These are phyloP conservation scores for Phrynocephalus forsythii DNA, from an alignment of 2,797 vertebrate genomes.

Conservation along the genomic window DNA sequence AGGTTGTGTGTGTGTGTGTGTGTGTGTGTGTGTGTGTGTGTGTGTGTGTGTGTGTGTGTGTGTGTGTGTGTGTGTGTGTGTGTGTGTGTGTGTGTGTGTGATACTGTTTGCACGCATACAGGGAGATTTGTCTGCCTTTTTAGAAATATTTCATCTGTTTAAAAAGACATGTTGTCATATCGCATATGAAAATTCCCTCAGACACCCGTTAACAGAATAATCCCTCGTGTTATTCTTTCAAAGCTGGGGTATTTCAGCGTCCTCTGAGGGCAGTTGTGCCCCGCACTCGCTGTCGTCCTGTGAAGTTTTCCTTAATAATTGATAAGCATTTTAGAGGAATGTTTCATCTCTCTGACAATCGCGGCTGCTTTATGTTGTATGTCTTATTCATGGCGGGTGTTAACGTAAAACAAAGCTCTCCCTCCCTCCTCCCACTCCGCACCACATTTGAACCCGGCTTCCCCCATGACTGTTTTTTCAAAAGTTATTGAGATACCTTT, in stretches of 20 bases:
- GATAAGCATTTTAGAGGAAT: constrained; percentile 25
- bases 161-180: neutral
- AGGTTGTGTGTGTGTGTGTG: neutral
- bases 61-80: neutral
- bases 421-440: neutral
- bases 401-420: neutral
- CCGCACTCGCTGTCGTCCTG: neutral
- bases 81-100: neutral
- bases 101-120: neutral
- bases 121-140: neutral
- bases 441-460: neutral
- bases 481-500: neutral
- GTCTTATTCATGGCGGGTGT: constrained; percentile 30
- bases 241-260: neutral
- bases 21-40: too few relatives aligned
- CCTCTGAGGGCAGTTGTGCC: neutral
- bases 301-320: constrained; percentile 31
- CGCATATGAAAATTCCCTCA: neutral
- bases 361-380: constrained; percentile 30
- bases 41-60: neutral
- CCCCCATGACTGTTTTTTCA: neutral
- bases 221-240: constrained; percentile 17
- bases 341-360: constrained; percentile 27
- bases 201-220: rapidly evolving
- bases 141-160: constrained; percentile 27